A percentile compares a stretch with the other conserved stretches of the same genome.
Conservation (phyloP, 2,888 invertebrate genomes). For the Caenorhabditis wallacei region DNA sequence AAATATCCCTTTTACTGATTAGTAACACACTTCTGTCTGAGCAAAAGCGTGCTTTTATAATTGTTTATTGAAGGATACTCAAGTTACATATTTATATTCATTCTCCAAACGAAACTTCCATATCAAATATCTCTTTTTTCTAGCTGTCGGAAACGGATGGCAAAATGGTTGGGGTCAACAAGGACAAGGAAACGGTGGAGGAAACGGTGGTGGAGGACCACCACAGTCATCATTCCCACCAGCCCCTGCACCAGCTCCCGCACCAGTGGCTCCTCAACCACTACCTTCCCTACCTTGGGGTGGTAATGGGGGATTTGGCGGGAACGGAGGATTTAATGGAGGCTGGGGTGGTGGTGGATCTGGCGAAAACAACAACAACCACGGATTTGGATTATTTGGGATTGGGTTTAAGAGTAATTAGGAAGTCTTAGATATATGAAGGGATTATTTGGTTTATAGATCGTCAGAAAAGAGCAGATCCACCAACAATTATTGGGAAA, state of each 20-base stretch:
- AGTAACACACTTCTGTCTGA: no score
- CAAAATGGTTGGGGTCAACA: conserved; percentile 35
- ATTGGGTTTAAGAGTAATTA: conserved; percentile 45
- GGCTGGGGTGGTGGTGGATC: conserved; percentile 60
- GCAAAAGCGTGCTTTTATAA: no score
- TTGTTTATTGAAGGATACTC: not conserved
- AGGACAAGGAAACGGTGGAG: conserved; percentile 45
- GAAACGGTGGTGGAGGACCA: conserved; percentile 38
- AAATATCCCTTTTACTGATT: no score
- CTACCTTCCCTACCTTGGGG: conserved; percentile 41
- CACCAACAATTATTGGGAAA: conserved; percentile 61
- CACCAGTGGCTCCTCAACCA: conserved; percentile 33
- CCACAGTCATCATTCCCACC: conserved; percentile 33
- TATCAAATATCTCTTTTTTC: not conserved
- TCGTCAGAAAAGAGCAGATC: conserved; percentile 54
- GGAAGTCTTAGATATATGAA: not conserved
- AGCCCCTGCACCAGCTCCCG: conserved; percentile 27
- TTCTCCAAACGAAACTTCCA: not conserved
- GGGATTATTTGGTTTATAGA: conserved; percentile 51
- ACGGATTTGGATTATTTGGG: conserved; percentile 8
- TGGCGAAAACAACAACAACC: conserved; percentile 31
- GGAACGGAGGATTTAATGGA: conserved; percentile 55
- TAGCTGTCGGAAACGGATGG: conserved; percentile 52
- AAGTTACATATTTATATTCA: not conserved
- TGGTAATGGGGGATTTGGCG: conserved; percentile 59